phyloP scores from a whole-genome alignment of 1,140 invertebrate species.

The Druon quercuslanigerum region DNA sequence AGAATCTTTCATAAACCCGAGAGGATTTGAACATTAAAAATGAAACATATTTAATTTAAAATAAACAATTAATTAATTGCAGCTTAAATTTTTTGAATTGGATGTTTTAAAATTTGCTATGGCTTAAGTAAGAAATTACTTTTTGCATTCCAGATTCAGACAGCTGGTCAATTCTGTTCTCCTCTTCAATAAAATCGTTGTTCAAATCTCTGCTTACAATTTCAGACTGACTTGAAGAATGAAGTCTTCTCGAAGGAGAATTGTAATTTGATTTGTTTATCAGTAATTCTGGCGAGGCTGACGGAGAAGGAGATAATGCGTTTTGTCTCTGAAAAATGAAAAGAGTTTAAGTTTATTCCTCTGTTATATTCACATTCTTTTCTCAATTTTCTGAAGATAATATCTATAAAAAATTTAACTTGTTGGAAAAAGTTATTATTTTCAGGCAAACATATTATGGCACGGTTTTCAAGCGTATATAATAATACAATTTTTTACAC shows the following conservation, averaged over 20 bases:
- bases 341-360: neutral
- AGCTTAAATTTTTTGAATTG: too few species aligned
- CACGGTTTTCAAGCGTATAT: too few species aligned
- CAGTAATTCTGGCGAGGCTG: constrained; percentile 16
- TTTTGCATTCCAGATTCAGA: constrained; percentile 39
- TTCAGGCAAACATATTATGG: too few species aligned
- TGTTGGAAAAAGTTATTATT: too few species aligned
- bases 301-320: constrained; percentile 8
- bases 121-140: neutral
- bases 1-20: too few species aligned
- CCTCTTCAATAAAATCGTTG: constrained; percentile 34
- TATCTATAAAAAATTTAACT: too few species aligned
- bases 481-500: too few species aligned
- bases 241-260: neutral
- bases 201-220: constrained; percentile 2
- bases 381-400: too few species aligned
- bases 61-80: too few species aligned
- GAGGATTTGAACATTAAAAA: too few species aligned
- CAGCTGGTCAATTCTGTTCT: constrained; percentile 36
- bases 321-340: constrained; percentile 25
- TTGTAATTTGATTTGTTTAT: constrained; percentile 3
- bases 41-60: too few species aligned
- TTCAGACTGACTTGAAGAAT: constrained; percentile 2
- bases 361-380: neutral
- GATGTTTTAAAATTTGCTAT: too few species aligned